Conservation (phyloP, 2,113 vertebrate genomes). For the Rhombomys opimus region DNA sequence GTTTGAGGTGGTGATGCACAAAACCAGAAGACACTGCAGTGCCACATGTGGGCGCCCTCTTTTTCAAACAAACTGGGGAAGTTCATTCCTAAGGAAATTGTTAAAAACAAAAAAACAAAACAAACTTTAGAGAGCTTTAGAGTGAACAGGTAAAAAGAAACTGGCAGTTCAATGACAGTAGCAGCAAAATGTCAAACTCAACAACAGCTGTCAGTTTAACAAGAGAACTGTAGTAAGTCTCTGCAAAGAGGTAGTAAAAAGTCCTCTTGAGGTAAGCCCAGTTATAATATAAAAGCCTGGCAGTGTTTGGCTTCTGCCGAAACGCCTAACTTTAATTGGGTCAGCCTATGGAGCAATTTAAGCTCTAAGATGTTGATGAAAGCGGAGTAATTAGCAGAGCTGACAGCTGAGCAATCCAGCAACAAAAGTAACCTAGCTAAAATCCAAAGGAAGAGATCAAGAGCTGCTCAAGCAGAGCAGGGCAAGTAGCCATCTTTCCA, state of each 20-base stretch:
- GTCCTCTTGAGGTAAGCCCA: neutral
- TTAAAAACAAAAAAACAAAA: neutral
- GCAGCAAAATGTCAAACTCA: slow-evolving; percentile 35
- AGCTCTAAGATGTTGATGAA: slow-evolving; percentile 33
- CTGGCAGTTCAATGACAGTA: neutral
- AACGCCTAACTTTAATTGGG: slow-evolving; percentile 7
- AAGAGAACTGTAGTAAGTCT: neutral
- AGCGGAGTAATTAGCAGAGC: slow-evolving; percentile 37
- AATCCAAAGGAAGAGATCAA: slow-evolving; percentile 4
- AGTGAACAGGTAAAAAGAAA: neutral
- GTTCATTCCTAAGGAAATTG: slow-evolving; percentile 10
- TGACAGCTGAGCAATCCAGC: neutral
- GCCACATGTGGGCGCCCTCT: neutral
- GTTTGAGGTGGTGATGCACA: neutral
- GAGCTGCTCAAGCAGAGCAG: neutral
- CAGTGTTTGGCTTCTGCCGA: neutral
- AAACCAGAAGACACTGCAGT: slow-evolving; percentile 3
- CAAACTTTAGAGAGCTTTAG: neutral
- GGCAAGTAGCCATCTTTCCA: neutral
- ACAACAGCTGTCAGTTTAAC: neutral
- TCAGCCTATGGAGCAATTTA: slow-evolving; percentile 35
- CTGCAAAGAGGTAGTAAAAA: slow-evolving; percentile 27
- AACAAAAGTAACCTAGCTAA: slow-evolving; percentile 46
- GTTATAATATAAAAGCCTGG: slow-evolving; percentile 36
- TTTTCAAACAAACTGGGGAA: neutral